Evolutionary conservation across 2,113 vertebrate species (phyloP), one percentile per base, ranked within the genome.

Genomic region (Silurus glanis): DNA sequence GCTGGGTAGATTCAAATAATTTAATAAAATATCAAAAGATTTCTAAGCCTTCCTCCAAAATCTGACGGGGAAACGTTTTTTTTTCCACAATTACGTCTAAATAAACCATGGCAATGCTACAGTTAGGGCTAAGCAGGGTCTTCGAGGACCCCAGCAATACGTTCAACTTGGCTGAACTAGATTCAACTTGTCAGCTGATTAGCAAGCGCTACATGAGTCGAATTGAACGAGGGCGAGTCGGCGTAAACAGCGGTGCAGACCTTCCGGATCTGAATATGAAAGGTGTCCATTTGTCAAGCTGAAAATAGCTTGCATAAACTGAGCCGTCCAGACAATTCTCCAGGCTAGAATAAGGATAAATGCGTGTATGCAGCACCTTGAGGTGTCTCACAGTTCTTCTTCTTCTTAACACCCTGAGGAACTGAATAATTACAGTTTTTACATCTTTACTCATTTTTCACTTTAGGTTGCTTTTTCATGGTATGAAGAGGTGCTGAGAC

Each of bases 181-280:
- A 83, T 83, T 69, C 53, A 69, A 83, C 51, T 83, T 55, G 49
- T 55, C 72, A 53, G 71, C n/a, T 76, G 55, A 76, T 76, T 76
- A 64, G 9, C 58, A 84, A 76, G 23, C 17, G 53, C 53, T 83
- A 37, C n/a, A 62, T 81, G 61, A 66, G 25, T 51, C 62, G 55
- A 84, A 59, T 72, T 74, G 21, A 61, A 45, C 61, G 67, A n/a
- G 37, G 49, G 61, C 49, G 69, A 61, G 4, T 4, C 28, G 9
- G 17, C 37, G 49, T 69, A 25, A 66, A 67, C 80, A 25, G 23
- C n/a, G 59, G 59, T 49, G 19, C 51, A 21, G 59, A 61, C 45
- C 19, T n/a, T 19, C 19, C 19, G 28, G 28, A 37, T 45, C 4
- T 37, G 9, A 45, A 61, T 80, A 61, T 80, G 16, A 61, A 25